Conservation (phyloP, 2,888 invertebrate species). For the Trachelus troglodyta region DNA sequence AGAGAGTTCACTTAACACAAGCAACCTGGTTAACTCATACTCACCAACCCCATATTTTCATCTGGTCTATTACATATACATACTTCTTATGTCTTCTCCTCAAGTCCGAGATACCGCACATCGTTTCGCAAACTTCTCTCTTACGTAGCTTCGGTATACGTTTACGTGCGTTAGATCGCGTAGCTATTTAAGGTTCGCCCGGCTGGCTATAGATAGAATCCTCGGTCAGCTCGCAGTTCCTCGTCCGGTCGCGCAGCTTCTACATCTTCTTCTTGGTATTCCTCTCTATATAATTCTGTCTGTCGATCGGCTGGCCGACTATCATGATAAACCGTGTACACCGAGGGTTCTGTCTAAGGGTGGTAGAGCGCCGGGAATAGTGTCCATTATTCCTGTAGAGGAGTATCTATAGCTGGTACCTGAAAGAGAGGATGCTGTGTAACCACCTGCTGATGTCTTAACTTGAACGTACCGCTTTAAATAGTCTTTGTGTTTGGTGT, state of each 20-base stretch:
- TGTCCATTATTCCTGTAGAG: not conserved
- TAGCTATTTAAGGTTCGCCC: slow-evolving; percentile 64
- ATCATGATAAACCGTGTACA: not conserved
- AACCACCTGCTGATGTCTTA: not conserved
- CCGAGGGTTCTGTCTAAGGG: not conserved
- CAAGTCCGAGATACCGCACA: not conserved
- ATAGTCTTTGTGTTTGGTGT: not conserved
- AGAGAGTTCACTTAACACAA: not conserved
- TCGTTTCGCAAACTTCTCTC: not conserved
- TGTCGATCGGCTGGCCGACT: not conserved
- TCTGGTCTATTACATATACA: not conserved
- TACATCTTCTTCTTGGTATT: not conserved
- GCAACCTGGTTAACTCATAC: not conserved
- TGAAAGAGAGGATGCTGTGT: not conserved
- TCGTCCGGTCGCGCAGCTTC: slow-evolving; percentile 19
- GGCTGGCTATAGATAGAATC: slow-evolving; percentile 64
- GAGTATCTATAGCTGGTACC: not conserved
- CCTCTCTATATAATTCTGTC: not conserved
- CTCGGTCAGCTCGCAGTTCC: slow-evolving; percentile 27
- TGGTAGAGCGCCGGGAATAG: not conserved
- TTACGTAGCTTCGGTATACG: not conserved
- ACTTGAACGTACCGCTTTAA: not conserved
- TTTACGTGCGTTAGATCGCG: slow-evolving; percentile 3
- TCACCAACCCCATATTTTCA: not conserved
- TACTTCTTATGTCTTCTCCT: not conserved